Conservation (phyloP, 2,113 vertebrate genomes). For the Tupaia tana region DNA sequence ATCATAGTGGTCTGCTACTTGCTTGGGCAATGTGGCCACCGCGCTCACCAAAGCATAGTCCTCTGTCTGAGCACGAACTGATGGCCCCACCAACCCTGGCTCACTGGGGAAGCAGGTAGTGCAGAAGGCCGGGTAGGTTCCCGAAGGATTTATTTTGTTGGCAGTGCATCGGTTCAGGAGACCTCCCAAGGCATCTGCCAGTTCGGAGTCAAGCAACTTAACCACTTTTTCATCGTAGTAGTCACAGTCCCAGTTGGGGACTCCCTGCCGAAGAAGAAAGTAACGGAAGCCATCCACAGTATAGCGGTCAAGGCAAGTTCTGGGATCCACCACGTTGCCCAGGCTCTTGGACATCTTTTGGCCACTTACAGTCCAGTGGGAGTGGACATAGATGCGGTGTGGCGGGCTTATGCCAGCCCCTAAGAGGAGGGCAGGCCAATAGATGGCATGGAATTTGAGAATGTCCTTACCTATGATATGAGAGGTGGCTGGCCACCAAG, state of each 20-base stretch:
- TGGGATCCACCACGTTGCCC: slow-evolving; percentile 94
- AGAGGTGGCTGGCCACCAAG: slow-evolving; percentile 89
- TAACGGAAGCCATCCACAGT: slow-evolving; percentile 95
- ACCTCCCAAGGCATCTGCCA: slow-evolving; percentile 95
- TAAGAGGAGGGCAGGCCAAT: slow-evolving; percentile 97
- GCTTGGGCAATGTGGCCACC: slow-evolving; percentile 86
- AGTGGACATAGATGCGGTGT: slow-evolving; percentile 91
- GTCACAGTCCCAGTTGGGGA: slow-evolving; percentile 94
- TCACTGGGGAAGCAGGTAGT: slow-evolving; percentile 87
- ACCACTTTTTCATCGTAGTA: slow-evolving; percentile 92
- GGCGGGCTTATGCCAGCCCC: slow-evolving; percentile 92
- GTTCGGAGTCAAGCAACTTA: slow-evolving; percentile 93
- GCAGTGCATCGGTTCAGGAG: slow-evolving; percentile 95
- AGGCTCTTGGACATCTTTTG: slow-evolving; percentile 99
- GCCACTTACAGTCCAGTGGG: slow-evolving; percentile 95
- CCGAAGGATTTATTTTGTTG: slow-evolving; percentile 91
- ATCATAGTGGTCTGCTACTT: slow-evolving; percentile 88
- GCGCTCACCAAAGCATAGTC: slow-evolving; percentile 91
- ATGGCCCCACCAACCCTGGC: accelerated
- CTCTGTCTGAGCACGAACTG: slow-evolving; percentile 83
- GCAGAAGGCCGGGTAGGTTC: slow-evolving; percentile 90
- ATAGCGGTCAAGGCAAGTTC: slow-evolving; percentile 85
- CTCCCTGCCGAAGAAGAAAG: slow-evolving; percentile 95
- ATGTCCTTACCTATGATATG: slow-evolving; percentile 98
- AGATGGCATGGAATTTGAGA: slow-evolving; percentile 95